Base-by-base conservation (phyloP, 2,888 invertebrate genomes). In the Polymixis lichenea region DNA sequence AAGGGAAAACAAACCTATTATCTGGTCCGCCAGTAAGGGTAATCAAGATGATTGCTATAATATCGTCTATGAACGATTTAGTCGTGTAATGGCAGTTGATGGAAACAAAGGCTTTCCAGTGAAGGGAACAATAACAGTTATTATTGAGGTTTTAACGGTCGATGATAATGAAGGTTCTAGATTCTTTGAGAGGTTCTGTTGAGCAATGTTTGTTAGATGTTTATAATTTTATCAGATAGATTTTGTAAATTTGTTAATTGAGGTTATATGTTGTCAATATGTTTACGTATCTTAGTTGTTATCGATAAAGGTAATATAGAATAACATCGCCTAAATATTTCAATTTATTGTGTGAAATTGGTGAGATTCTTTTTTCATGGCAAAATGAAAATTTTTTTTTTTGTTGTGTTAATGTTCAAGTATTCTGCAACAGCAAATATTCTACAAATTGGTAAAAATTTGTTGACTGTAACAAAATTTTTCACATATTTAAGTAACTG, bases 21-120 rank as follows among this genome's bases (percentile, higher is more conserved):
- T 78, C 79, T 78, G 46, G 71, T 55, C 71, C 60, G 77, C 78
- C 87, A 88, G 87, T 89, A 85, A 80, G 80, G 84, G 84, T 85
- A 79, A 89, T 91, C 87, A 87, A 80, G 62, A 82, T 86, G 86
- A 90, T 90, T 89, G 80, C 85, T 83, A 67, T 86, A 86, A 86
- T 86, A 85, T 84, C n/a, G 78, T 80, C 83, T 80, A 87, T 78
- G 77, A 68, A 75, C 60, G 62, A 75, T 85, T 88, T 83, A 46
- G 60, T 46, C 43, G 28, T 62, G 61, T 85, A 87, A 86, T 85
- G 60, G 28, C 15, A 38, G 72, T 73, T 51, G 69, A 60, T 68
- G 66, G 75, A 67, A 75, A 75, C 58, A 72, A 85, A 75, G 46
- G 70, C 51, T 51, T 78, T 67, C 72, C 66, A 64, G 38, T 68